Base-by-base conservation (phyloP, 2,888 invertebrate genomes). In the Habrosyne pyritoides region DNA sequence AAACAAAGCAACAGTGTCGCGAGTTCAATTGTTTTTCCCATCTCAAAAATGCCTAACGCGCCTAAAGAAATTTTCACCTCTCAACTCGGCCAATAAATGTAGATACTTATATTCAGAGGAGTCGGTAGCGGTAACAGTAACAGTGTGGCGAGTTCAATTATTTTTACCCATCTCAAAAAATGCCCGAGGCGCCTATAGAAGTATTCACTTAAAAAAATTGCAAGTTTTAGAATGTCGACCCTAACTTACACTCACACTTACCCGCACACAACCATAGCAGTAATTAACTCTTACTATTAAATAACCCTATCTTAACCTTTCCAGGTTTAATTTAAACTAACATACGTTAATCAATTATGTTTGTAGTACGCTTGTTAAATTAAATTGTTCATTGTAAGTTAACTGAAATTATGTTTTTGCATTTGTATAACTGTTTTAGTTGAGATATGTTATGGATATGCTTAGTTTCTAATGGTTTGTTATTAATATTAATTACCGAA, bases 271-370 rank as follows among this genome's bases (percentile, higher is more conserved):
- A 61, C 64, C 63, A 30, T 59, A 61, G 64, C 55, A 68, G 72
- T 75, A 81, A 83, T 84, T 84, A 83, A 77, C 71, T 73, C 68
- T 66, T 68, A 71, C 71, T 74, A 84, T 76, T 79, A 75, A 75
- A 79, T 76, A 79, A 81, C 82, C 80, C 64, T 67, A 60, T 56
- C 62, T 65, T 79, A 78, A 84, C 85, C 84, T 75, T 67, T 57
- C 59, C 60, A 59, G 28, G 56, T 64, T 53, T 68, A 62, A 65
- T 69, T 70, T 67, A 59, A 67, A 68, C 60, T 60, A 64, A 61
- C 53, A 55, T 73, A 82, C 14, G 42, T 18, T 42, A 42, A 42
- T 18, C 42, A 14, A 42, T 42, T 42, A 42, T 42, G 42, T 42
- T 42, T 18, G 42, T 18, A 18, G 42, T 42, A 42, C 6, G 42